A percentile compares a stretch with the other conserved stretches of the same genome.
phyloP scores from a whole-genome alignment of 2,888 invertebrate species.

The Oligia strigilis region DNA sequence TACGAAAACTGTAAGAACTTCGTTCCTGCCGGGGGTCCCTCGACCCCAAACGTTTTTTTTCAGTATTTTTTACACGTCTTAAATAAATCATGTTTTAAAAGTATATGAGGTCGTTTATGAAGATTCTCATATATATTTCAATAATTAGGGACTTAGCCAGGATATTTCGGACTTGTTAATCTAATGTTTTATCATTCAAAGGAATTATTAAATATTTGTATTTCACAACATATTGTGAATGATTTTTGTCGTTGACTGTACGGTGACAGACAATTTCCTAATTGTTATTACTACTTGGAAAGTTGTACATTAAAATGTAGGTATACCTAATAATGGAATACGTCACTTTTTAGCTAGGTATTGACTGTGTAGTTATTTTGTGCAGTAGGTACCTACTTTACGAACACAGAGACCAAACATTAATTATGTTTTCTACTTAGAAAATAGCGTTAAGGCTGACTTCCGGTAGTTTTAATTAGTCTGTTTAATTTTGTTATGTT shows the following conservation, averaged over 20 bases:
- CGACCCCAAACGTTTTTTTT: too few species aligned
- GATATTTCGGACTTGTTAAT: neutral
- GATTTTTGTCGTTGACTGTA: conserved; percentile 37
- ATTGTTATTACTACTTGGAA: conserved; percentile 29
- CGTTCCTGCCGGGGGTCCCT: too few species aligned
- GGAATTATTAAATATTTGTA: neutral
- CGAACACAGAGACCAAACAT: neutral
- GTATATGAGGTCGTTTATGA: neutral
- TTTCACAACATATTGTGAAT: neutral
- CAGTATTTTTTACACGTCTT: too few species aligned
- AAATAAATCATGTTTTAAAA: too few species aligned
- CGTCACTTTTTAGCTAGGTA: conserved; percentile 2
- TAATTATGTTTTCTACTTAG: neutral
- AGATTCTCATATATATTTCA: neutral
- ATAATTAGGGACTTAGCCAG: too few species aligned
- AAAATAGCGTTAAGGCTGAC: neutral
- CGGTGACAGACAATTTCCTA: conserved; percentile 25
- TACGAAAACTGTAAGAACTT: too few species aligned
- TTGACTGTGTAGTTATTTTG: conserved; percentile 1
- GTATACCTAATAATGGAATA: conserved; percentile 7
- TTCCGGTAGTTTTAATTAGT: conserved; percentile 2
- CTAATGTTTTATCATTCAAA: neutral
- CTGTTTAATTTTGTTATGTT: conserved; percentile 1
- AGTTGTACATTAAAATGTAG: conserved; percentile 18
- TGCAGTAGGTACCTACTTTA: neutral